phyloP scores from a whole-genome alignment of 2,888 invertebrate genomes.

The Zaprionus bogoriensis region DNA sequence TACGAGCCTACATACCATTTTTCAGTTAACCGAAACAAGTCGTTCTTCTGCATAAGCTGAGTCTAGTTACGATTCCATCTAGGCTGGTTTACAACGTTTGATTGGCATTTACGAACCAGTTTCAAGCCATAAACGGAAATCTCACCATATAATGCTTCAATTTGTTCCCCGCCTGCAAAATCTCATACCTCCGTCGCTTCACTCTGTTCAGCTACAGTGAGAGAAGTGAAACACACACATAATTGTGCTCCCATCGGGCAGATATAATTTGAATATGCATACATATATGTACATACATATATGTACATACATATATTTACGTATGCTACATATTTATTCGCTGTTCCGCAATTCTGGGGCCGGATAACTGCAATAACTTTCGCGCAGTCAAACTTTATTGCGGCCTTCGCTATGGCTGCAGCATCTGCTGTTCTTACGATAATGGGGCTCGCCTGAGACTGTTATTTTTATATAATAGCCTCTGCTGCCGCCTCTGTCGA shows the following conservation, averaged over 20 bases:
- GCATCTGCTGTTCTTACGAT: conserved; percentile 42
- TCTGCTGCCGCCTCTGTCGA: conserved; percentile 29
- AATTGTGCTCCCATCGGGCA: conserved; percentile 21
- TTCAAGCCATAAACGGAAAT: too few species aligned
- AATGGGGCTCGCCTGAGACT: conserved; percentile 37
- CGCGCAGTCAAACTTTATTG: conserved; percentile 59
- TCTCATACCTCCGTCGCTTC: too few species aligned
- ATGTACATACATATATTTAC: neutral
- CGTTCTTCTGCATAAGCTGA: too few species aligned
- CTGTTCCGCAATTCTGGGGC: conserved; percentile 8
- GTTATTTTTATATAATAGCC: conserved; percentile 63
- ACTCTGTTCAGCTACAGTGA: neutral
- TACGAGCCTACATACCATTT: too few species aligned
- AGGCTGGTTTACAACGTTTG: too few species aligned
- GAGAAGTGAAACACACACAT: conserved; percentile 7
- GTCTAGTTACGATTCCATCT: too few species aligned
- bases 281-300: neutral
- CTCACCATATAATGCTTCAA: too few species aligned
- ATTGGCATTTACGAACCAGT: too few species aligned
- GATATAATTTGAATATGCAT: conserved; percentile 12
- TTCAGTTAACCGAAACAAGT: too few species aligned
- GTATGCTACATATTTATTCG: conserved; percentile 19
- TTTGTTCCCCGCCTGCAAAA: too few species aligned
- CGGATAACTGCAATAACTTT: conserved; percentile 52
- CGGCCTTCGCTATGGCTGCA: conserved; percentile 21